Percentiles rank a stretch among this genome's conserved stretches.
phyloP scores from a whole-genome alignment of 2,113 vertebrate genomes.

The Phoxinus phoxinus region DNA sequence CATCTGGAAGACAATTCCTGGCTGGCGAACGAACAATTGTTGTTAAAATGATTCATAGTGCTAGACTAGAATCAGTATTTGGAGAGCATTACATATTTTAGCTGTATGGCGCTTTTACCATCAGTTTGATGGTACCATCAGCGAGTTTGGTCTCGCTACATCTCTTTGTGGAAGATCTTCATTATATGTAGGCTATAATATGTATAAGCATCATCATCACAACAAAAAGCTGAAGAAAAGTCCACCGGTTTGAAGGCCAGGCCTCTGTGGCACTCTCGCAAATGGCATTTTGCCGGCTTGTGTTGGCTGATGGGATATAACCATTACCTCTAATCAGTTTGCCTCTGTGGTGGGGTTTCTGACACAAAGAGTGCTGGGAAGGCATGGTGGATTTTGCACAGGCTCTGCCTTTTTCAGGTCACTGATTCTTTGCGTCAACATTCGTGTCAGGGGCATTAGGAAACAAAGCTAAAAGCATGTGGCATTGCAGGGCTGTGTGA shows the following conservation, averaged over 20 bases:
- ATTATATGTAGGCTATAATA: constrained; percentile 30
- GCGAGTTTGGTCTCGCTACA: not conserved
- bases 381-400: constrained; percentile 43
- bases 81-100: constrained; percentile 16
- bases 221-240: constrained; percentile 4
- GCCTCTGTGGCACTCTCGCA: not conserved
- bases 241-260: constrained; percentile 38
- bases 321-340: constrained; percentile 48
- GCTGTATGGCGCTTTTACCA: not conserved
- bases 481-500: constrained; percentile 40
- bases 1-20: constrained; percentile 49
- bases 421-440: constrained; percentile 56
- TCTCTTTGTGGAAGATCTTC: constrained; percentile 14
- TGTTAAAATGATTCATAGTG: constrained; percentile 53
- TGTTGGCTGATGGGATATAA: constrained; percentile 37
- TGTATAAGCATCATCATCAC: constrained; percentile 24
- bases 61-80: constrained; percentile 6
- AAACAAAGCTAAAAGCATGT: constrained; percentile 57
- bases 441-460: constrained; percentile 52
- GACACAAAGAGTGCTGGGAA: constrained; percentile 42
- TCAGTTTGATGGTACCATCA: no score
- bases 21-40: constrained; percentile 37
- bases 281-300: constrained; percentile 16
- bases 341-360: constrained; percentile 20
- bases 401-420: constrained; percentile 66